A percentile compares a stretch with the other conserved stretches of the same genome.
Evolutionary conservation across 2,888 invertebrate species (phyloP).

Genomic region (Asteroscopus sphinx): DNA sequence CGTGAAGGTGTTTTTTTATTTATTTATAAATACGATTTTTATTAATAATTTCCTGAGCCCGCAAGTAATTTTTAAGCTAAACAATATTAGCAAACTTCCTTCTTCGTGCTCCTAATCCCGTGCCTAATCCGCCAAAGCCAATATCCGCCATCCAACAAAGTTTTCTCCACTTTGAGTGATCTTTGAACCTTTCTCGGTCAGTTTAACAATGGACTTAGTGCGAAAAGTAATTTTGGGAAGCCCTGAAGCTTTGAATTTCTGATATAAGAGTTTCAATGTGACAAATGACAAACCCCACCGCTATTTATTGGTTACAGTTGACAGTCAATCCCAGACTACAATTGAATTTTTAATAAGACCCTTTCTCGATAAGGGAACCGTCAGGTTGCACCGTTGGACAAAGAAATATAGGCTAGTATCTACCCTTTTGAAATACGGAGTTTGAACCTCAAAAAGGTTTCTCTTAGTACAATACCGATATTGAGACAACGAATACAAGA

Average conservation of each 20-base stretch:
- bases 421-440: neutral
- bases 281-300: conserved; percentile 17
- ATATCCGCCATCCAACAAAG: conserved; percentile 18
- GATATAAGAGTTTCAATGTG: conserved; percentile 17
- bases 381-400: neutral
- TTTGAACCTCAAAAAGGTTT: neutral
- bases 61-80: conserved; percentile 11
- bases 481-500: neutral
- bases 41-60: too few relatives aligned
- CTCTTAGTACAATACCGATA: neutral
- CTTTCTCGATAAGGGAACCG: neutral
- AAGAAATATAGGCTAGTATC: neutral
- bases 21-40: too few relatives aligned
- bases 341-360: conserved; percentile 2
- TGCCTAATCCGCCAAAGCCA: conserved; percentile 4
- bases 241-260: conserved; percentile 16
- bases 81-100: conserved; percentile 13
- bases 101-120: neutral
- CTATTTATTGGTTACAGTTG: conserved; percentile 27
- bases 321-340: neutral
- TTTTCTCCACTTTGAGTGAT: conserved; percentile 18
- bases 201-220: conserved; percentile 10
- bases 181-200: conserved; percentile 26
- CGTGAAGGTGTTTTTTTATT: too few relatives aligned
- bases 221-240: conserved; percentile 22